phyloP scores from a whole-genome alignment of 2,888 invertebrate genomes.

The Athrips mouffetella region DNA sequence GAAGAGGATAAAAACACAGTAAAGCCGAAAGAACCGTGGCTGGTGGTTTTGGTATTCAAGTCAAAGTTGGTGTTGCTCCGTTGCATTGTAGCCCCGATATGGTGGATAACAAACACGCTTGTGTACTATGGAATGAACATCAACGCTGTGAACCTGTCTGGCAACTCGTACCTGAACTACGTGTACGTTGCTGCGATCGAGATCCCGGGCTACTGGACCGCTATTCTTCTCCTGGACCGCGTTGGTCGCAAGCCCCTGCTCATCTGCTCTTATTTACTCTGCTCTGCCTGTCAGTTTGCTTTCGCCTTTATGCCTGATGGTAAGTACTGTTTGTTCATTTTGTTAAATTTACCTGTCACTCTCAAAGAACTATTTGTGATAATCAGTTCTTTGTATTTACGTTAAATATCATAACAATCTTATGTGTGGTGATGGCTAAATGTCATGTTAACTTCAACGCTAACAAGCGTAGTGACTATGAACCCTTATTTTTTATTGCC shows the following conservation, averaged over 20 bases:
- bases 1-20: constrained; percentile 49
- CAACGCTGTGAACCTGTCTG: constrained; percentile 82
- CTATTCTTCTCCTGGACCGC: constrained; percentile 80
- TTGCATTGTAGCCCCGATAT: constrained; percentile 70
- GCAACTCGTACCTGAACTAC: constrained; percentile 83
- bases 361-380: too few relatives aligned
- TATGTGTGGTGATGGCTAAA: too few relatives aligned
- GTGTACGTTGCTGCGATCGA: constrained; percentile 82
- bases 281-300: constrained; percentile 79
- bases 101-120: constrained; percentile 84
- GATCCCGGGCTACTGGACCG: constrained; percentile 84
- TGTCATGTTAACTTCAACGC: too few relatives aligned
- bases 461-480: too few relatives aligned
- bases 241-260: constrained; percentile 81
- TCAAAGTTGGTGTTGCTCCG: constrained; percentile 50
- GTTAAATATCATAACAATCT: too few relatives aligned
- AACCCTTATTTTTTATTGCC: too few relatives aligned
- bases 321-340: constrained; percentile 36
- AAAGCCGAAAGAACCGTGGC: constrained; percentile 55
- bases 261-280: constrained; percentile 79
- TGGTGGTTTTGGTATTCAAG: constrained; percentile 47
- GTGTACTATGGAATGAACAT: constrained; percentile 85
- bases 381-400: too few relatives aligned
- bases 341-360: too few relatives aligned
- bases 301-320: constrained; percentile 79